Conservation (phyloP, 2,888 invertebrate genomes). For the Tortricodes alternella region DNA sequence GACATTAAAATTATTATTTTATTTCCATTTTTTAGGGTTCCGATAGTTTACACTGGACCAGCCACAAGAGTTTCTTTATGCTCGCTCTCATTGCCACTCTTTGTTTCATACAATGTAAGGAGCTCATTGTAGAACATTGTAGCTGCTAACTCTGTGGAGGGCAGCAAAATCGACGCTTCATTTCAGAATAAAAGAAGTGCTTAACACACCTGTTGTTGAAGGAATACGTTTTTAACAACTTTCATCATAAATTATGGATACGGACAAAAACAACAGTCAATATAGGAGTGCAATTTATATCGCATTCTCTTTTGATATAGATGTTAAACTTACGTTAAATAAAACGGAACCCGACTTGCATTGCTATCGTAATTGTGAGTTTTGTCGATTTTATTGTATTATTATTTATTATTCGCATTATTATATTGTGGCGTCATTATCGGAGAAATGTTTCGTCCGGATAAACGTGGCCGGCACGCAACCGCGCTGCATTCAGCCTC, state of each 20-base stretch:
- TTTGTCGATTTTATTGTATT: conserved; percentile 30
- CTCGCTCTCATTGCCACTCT: conserved; percentile 14
- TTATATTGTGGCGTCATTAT: conserved; percentile 83
- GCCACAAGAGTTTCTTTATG: conserved; percentile 16
- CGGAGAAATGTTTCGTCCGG: conserved; percentile 82
- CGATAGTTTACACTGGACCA: conserved; percentile 1
- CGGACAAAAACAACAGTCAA: no score
- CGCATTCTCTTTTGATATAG: no score
- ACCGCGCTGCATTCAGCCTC: conserved; percentile 73
- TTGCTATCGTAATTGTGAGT: conserved; percentile 1
- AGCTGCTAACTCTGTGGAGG: conserved; percentile 10
- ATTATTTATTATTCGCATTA: conserved; percentile 83
- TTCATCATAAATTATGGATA: no score
- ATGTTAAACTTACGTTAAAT: not conserved
- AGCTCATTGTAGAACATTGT: conserved; percentile 19
- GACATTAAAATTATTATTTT: conserved; percentile 82
- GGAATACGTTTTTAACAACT: not conserved
- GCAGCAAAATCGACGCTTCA: not conserved
- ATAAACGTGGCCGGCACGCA: conserved; percentile 72
- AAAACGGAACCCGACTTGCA: conserved; percentile 19
- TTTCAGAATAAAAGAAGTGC: not conserved
- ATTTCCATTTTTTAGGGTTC: conserved; percentile 66
- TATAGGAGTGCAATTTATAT: no score
- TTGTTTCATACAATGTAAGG: conserved; percentile 20
- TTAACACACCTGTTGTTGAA: conserved; percentile 3